These are phyloP conservation scores for Terebella lapidaria DNA, from an alignment of 2,888 invertebrate genomes.

Conservation along the genomic window DNA sequence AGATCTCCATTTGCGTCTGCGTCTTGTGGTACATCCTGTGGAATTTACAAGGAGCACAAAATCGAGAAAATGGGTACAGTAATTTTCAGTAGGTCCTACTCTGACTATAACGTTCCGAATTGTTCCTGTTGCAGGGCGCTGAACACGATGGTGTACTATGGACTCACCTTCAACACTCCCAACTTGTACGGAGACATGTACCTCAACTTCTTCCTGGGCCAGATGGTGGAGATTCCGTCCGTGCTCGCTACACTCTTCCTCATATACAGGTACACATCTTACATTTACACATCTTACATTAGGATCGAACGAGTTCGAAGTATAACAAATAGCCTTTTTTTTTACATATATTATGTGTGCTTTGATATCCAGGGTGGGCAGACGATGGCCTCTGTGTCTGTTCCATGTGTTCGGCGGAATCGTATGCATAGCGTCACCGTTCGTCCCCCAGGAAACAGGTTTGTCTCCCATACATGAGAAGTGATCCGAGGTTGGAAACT, in stretches of 20 bases:
- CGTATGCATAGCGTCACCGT: slow-evolving; percentile 24
- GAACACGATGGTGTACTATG: slow-evolving; percentile 29
- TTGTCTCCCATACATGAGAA: not conserved
- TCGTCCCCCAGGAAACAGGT: slow-evolving; percentile 23
- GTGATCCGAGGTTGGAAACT: too few species aligned
- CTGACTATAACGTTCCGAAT: too few species aligned
- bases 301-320: too few species aligned
- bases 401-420: slow-evolving; percentile 26
- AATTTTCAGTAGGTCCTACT: too few species aligned
- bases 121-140: slow-evolving; percentile 20
- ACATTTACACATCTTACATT: too few species aligned
- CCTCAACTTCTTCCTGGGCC: slow-evolving; percentile 26
- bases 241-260: slow-evolving; percentile 24
- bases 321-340: too few species aligned
- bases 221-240: slow-evolving; percentile 28
- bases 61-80: too few species aligned
- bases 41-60: too few species aligned
- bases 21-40: slow-evolving; percentile 19
- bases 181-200: slow-evolving; percentile 27
- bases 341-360: not conserved
- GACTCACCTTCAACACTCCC: slow-evolving; percentile 26
- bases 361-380: slow-evolving; percentile 12
- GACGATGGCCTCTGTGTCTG: slow-evolving; percentile 25
- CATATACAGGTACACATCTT: slow-evolving; percentile 22
- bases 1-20: slow-evolving; percentile 24